phyloP scores from a whole-genome alignment of 2,113 vertebrate species.

The Piliocolobus tephrosceles region DNA sequence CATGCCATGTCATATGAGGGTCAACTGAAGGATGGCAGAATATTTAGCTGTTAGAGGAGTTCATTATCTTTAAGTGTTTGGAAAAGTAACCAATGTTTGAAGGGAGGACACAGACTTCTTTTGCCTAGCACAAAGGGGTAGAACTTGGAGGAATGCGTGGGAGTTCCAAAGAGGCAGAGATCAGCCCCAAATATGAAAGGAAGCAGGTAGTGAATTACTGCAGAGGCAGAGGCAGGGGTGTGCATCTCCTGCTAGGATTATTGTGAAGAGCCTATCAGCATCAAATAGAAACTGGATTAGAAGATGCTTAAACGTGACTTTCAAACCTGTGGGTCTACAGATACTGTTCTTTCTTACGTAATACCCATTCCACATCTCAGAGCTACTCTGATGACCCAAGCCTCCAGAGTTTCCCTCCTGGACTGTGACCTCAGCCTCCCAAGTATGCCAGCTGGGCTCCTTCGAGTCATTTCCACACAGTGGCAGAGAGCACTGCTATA shows the following conservation, averaged over 20 bases:
- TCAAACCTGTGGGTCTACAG: neutral
- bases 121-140: neutral
- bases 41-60: neutral
- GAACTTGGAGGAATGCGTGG: neutral
- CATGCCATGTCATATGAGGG: neutral
- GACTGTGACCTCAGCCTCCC: neutral
- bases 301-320: neutral
- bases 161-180: neutral
- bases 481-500: neutral
- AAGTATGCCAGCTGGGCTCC: neutral
- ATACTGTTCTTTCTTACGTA: neutral
- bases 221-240: rapidly evolving
- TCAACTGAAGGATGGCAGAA: neutral
- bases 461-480: neutral
- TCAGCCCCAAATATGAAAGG: neutral
- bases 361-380: neutral
- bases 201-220: neutral
- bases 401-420: neutral
- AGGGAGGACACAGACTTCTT: neutral
- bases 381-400: neutral
- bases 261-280: neutral
- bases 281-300: neutral
- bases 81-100: neutral
- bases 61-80: neutral
- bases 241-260: neutral